phyloP scores from a whole-genome alignment of 2,113 vertebrate species.

The Chaetura pelagica region DNA sequence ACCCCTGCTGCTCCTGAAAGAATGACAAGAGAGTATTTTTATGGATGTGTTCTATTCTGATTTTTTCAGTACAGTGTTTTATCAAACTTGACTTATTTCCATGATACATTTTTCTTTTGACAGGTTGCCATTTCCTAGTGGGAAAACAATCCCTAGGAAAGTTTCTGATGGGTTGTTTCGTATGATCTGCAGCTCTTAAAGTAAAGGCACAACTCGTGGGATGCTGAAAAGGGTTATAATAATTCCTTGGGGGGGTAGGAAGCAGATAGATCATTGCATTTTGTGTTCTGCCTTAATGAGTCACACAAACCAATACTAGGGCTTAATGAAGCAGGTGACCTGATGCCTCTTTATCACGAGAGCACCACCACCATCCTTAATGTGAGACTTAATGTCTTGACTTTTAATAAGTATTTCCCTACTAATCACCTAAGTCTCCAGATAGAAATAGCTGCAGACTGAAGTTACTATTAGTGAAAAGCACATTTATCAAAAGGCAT shows the following conservation, averaged over 20 bases:
- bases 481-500: not conserved
- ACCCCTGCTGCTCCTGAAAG: not conserved
- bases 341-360: not conserved
- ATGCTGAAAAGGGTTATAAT: not conserved
- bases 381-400: not conserved
- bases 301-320: not conserved
- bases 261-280: not conserved
- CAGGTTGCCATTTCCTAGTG: constrained; percentile 8
- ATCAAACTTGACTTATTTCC: constrained; percentile 37
- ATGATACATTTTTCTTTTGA: constrained; percentile 42
- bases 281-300: not conserved
- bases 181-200: not conserved
- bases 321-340: constrained; percentile 8
- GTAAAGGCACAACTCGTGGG: not conserved
- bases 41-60: not conserved
- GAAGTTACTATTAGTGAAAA: not conserved
- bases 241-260: not conserved
- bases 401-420: not conserved
- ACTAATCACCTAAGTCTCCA: not conserved
- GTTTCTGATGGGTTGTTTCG: not conserved
- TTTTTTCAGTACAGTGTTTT: constrained; percentile 14
- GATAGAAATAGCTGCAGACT: not conserved
- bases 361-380: not conserved
- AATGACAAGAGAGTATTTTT: not conserved
- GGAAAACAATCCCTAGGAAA: constrained; percentile 21